Base-by-base conservation (phyloP, 1,140 invertebrate species). In the Ganaspis sp. region DNA sequence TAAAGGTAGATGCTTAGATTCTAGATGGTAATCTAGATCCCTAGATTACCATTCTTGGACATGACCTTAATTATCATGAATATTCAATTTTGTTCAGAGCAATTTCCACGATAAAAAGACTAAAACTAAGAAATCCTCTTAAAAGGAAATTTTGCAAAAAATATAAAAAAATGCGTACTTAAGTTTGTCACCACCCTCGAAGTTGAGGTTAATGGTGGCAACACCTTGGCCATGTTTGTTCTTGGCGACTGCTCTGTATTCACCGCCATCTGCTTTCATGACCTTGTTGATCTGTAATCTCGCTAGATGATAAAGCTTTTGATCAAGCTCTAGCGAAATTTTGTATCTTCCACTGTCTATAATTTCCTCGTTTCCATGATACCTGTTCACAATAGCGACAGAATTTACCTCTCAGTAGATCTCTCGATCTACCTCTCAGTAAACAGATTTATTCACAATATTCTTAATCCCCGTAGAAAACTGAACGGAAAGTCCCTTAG, bases 191-290 rank as follows among this genome's bases (percentile, higher is more conserved):
- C 95, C 94, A 86, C 95, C 96, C 92, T 97, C 96, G 91, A 98
- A 98, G 92, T 98, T 99, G 17, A 99, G 93, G 92, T 98, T 99
- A 87, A 99, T 98, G 79, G 97, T 98, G 54, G 98, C 97, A 49
- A 95, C 94, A 71, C 97, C 97, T 91, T 97, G 96, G 78, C 98
- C 98, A 83, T 96, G 94, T 87, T 95, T 95, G 91, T 99, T 99
- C 92, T 94, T 97, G 58, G 98, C 98, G 17, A 96, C 93, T 74
- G 97, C 97, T 89, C 95, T 96, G 92, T 99, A 99, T 88, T 98
- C 97, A 78, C 98, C 98, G 83, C 95, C 95, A 90, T 99, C 98
- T 5, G 92, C 92, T 82, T 95, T 95, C 78, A 96, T 94, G 53
- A 98, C 97, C 84, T 94, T 95, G 88, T 90, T 92, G 76, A 99